Evolutionary conservation across 1,140 invertebrate species (phyloP).

Genomic region (Brachionus rubens): DNA sequence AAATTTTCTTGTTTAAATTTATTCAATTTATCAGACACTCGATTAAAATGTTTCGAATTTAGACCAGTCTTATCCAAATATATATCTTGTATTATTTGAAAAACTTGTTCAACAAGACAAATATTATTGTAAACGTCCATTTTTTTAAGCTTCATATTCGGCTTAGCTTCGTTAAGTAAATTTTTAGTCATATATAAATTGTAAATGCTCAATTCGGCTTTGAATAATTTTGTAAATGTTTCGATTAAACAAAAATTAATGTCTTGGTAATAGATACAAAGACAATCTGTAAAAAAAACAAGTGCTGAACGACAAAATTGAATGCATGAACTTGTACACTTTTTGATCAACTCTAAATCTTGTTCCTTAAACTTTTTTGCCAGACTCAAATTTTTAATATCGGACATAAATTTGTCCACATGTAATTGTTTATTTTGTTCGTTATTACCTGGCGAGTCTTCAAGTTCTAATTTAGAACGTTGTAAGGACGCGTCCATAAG

Average conservation of each 20-base stretch:
- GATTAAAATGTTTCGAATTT: slow-evolving; percentile 30
- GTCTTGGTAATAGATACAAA: slow-evolving; percentile 33
- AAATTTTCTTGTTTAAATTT: slow-evolving; percentile 36
- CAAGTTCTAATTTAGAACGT: slow-evolving; percentile 24
- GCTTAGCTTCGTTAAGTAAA: too few species aligned
- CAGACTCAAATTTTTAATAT: neutral
- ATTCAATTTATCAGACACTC: neutral
- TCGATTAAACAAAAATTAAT: slow-evolving; percentile 22
- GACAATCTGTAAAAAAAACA: slow-evolving; percentile 18
- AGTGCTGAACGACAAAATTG: neutral
- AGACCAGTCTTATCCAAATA: neutral
- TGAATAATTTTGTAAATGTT: slow-evolving; percentile 32
- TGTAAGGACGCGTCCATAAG: slow-evolving; percentile 38
- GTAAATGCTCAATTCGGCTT: slow-evolving; percentile 34
- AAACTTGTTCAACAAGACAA: neutral
- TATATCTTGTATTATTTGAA: neutral
- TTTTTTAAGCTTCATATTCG: neutral
- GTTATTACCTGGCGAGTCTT: neutral
- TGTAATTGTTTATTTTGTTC: slow-evolving; percentile 41
- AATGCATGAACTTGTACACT: slow-evolving; percentile 4
- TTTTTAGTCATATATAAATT: neutral
- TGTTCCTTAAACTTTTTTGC: neutral
- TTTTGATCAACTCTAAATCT: neutral
- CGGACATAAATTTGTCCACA: neutral
- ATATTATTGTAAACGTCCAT: slow-evolving; percentile 19